Evolutionary conservation across 2,113 vertebrate species (phyloP).

Genomic region (Promerops cafer): DNA sequence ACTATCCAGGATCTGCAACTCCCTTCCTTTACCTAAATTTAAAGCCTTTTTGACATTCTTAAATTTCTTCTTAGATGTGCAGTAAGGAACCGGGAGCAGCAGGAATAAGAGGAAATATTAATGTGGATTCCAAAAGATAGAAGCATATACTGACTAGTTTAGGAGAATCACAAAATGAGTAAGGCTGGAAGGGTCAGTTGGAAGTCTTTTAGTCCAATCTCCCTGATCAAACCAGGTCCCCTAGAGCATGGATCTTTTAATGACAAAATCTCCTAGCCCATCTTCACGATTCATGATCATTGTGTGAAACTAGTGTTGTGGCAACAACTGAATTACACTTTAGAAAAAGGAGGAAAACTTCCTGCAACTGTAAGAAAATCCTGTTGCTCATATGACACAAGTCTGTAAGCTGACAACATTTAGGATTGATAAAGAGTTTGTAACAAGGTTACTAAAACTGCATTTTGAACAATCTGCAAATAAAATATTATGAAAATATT

Average conservation of each 20-base stretch:
- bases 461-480: not conserved
- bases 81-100: not conserved
- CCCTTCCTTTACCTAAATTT: not conserved
- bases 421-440: not conserved
- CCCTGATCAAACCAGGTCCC: not conserved
- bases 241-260: not conserved
- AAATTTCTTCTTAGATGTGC: not conserved
- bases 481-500: not conserved
- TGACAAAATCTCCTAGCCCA: not conserved
- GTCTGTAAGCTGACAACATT: not conserved
- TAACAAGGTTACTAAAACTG: not conserved
- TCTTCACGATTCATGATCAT: fast-evolving
- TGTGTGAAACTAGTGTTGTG: not conserved
- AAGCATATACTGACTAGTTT: not conserved
- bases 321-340: not conserved
- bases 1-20: not conserved
- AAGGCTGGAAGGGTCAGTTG: not conserved
- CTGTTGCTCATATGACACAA: not conserved
- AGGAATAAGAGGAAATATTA: not conserved
- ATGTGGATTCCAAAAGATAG: not conserved
- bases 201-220: not conserved
- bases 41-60: not conserved
- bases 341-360: not conserved
- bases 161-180: not conserved
- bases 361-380: not conserved